Evolutionary conservation across 2,113 vertebrate genomes (phyloP).

Genomic region (Xenopus laevis): DNA sequence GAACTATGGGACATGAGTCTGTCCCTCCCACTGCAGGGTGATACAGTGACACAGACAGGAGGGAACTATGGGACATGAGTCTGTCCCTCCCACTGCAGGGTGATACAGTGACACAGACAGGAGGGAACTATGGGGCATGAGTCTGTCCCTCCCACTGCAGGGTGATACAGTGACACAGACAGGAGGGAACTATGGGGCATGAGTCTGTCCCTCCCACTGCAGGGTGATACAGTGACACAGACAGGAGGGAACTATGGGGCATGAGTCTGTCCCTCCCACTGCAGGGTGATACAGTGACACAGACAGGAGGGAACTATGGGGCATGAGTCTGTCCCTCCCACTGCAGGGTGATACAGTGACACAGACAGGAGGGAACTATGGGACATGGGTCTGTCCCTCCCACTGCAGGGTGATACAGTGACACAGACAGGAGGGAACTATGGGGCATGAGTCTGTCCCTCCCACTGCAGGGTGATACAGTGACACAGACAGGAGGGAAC

Average conservation of each 20-base stretch:
- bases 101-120: background rate
- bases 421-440: background rate
- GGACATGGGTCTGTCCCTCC: background rate
- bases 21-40: background rate
- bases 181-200: background rate
- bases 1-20: background rate
- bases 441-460: background rate
- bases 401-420: background rate
- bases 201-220: background rate
- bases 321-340: background rate
- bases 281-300: background rate
- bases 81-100: background rate
- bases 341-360: background rate
- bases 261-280: background rate
- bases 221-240: background rate
- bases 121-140: background rate
- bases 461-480: background rate
- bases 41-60: background rate
- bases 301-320: background rate
- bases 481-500: background rate
- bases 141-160: background rate
- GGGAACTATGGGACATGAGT: background rate
- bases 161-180: background rate
- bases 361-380: background rate
- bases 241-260: background rate